Percentiles rank a stretch among this genome's conserved stretches.
Conservation (phyloP, 2,888 invertebrate genomes). For the Nephrocerus scutellatus region DNA sequence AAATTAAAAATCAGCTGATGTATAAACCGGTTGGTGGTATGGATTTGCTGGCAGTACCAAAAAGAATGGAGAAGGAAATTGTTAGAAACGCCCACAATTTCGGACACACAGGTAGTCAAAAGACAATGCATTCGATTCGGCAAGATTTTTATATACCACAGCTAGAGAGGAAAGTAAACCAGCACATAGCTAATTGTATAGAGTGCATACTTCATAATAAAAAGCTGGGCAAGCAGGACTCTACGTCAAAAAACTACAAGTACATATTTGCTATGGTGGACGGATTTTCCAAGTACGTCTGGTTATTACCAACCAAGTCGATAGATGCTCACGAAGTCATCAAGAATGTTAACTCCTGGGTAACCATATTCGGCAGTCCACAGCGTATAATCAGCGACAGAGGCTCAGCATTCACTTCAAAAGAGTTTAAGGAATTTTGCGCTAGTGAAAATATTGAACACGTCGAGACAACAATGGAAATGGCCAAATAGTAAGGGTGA, state of each 20-base stretch:
- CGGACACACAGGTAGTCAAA: conserved; percentile 15
- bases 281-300: conserved; percentile 16
- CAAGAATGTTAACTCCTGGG: conserved; percentile 4
- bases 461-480: conserved; percentile 14
- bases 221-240: conserved; percentile 30
- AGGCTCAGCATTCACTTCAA: conserved; percentile 16
- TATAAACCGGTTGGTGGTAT: conserved; percentile 11
- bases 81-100: conserved; percentile 14
- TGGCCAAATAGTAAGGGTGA: conserved; percentile 13
- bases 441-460: conserved; percentile 7
- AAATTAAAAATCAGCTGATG: conserved; percentile 11
- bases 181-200: conserved; percentile 16
- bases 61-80: conserved; percentile 17
- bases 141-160: conserved; percentile 19
- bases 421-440: conserved; percentile 13
- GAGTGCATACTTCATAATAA: conserved; percentile 16
- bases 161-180: conserved; percentile 13
- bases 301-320: conserved; percentile 11
- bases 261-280: conserved; percentile 17
- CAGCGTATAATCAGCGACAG: conserved; percentile 15
- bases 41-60: conserved; percentile 16
- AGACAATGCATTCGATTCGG: conserved; percentile 10
- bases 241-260: conserved; percentile 23
- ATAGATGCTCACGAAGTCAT: conserved; percentile 6
- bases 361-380: conserved; percentile 14